phyloP scores from a whole-genome alignment of 2,113 vertebrate species.

The Microcebus griseorufus region DNA sequence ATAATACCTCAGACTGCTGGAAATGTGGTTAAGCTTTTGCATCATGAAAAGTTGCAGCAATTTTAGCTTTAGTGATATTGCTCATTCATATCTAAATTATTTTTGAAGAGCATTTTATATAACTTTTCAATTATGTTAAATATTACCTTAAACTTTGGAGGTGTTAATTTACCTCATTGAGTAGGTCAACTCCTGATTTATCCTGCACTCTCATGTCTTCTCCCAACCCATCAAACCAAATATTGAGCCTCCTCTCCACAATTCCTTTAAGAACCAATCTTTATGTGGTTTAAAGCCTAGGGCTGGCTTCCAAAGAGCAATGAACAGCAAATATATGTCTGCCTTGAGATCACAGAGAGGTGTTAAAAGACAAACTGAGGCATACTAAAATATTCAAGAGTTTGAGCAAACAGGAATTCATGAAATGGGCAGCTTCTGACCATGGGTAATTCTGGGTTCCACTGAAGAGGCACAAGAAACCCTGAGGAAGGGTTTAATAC shows the following conservation, averaged over 20 bases:
- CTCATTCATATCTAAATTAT: neutral
- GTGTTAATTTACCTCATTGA: neutral
- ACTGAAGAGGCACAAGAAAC: neutral
- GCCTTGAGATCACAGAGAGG: neutral
- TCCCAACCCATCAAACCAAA: no score
- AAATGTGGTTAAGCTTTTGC: neutral
- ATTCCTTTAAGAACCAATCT: neutral
- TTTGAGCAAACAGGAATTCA: neutral
- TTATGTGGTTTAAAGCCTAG: neutral
- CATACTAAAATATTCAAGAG: neutral
- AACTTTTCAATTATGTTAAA: neutral
- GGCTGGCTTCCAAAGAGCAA: neutral
- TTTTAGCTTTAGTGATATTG: neutral
- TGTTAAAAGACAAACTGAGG: neutral
- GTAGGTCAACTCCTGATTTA: no score
- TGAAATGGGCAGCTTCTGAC: neutral
- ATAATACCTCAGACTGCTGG: neutral
- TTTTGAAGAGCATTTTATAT: neutral
- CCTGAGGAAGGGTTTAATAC: neutral
- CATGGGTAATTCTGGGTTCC: neutral
- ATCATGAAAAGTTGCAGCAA: no score
- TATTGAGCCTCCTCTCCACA: fast-evolving
- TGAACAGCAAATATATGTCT: no score
- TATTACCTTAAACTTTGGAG: neutral
- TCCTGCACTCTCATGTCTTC: neutral